Evolutionary conservation across 2,113 vertebrate species (phyloP), one percentile per base, ranked within the genome.

Genomic region (Ahaetulla prasina): DNA sequence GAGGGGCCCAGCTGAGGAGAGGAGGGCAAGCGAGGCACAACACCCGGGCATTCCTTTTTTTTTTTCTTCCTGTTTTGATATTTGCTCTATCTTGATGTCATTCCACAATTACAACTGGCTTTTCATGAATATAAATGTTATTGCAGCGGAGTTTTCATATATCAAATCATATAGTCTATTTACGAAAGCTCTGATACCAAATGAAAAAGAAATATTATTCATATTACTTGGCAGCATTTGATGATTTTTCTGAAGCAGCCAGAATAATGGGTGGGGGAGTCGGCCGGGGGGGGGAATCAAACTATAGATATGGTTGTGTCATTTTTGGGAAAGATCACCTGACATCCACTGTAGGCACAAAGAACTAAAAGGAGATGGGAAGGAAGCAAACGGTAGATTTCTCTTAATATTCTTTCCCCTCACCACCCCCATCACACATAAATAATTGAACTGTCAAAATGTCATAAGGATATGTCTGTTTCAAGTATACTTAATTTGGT

Each of bases 101-200:
- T 50, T 55, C 84, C 57, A 49, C 57, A 63, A 87, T 91, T 91
- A 87, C 84, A 50, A 39, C 43, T 49, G 45, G 43, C 11, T 39
- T 91, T 91, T 87, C 90, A 87, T 91, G 85, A 91, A 91, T 63
- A 91, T 91, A 50, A 91, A 91, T 60, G 55, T 87, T 85, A 63
- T 39, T 87, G 60, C 45, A 63, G 85, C 47, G 63, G 50, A 86
- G 43, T 86, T 91, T 60, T 87, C 90, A 87, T 60, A 49, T 87
- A 91, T 50, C 90, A 87, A 91, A 45, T 60, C 60, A 87, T 87
- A 25, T 47, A 27, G 54, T 45, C 54, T 91, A 63, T 84, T 87
- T 87, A 63, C 50, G 43, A 91, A 91, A 87, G 49, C 53, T 87
- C 54, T 39, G 54, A 63, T 60, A 63, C 54, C 54, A 49, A 50